phyloP scores from a whole-genome alignment of 2,797 vertebrate genomes.

The Halcyon smyrnensis region DNA sequence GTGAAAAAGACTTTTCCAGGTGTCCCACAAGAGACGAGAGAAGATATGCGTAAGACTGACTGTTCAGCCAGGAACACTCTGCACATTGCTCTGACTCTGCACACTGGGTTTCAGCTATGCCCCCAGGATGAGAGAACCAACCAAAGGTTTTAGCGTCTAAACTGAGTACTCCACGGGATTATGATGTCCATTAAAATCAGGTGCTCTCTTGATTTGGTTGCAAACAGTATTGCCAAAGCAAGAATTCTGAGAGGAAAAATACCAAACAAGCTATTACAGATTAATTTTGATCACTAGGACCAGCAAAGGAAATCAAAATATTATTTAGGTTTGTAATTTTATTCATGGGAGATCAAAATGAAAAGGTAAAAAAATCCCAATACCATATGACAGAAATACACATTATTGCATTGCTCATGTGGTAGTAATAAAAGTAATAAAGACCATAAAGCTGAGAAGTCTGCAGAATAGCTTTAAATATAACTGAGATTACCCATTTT shows the following conservation, averaged over 20 bases:
- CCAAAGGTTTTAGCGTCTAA: background rate
- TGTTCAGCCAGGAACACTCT: background rate
- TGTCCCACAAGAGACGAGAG: background rate
- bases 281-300: background rate
- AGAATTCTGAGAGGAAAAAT: background rate
- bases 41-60: rapidly evolving
- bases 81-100: no score
- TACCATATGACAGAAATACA: background rate
- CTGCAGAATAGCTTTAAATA: conserved; percentile 17
- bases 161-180: background rate
- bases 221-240: background rate
- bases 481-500: background rate
- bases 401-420: conserved; percentile 17
- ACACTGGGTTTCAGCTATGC: background rate
- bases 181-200: background rate
- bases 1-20: background rate
- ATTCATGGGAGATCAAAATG: conserved; percentile 27
- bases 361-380: background rate
- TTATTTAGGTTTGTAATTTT: conserved; percentile 30
- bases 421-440: conserved; percentile 33
- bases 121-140: background rate
- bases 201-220: background rate
- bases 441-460: conserved; percentile 27
- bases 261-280: conserved; percentile 12
- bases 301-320: conserved; percentile 51